Conservation (phyloP, 1,140 invertebrate species). For the Ostrea edulis region DNA sequence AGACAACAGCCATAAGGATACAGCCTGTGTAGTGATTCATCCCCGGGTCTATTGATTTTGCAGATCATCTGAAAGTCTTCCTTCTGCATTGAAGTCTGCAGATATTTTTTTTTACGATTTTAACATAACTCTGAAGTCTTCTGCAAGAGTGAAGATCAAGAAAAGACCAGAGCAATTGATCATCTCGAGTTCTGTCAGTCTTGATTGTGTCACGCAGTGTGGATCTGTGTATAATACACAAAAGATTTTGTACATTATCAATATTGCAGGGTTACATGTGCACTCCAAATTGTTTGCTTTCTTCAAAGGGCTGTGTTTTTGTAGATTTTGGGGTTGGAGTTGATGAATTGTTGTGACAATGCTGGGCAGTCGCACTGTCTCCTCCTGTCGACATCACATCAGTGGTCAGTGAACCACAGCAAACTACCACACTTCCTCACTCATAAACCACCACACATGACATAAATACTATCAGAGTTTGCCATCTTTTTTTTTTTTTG, state of each 20-base stretch:
- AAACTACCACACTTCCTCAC: constrained; percentile 23
- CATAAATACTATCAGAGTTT: constrained; percentile 37
- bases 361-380: background rate
- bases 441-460: constrained; percentile 31
- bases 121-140: constrained; percentile 5
- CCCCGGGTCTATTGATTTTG: constrained; percentile 10
- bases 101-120: background rate
- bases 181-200: background rate
- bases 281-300: background rate
- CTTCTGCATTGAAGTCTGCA: background rate
- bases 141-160: constrained; percentile 38
- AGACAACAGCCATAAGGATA: background rate
- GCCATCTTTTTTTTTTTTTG: constrained; percentile 9
- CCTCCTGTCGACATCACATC: background rate
- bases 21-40: constrained; percentile 16
- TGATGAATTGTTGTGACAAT: constrained; percentile 26
- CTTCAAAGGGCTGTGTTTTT: background rate
- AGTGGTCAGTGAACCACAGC: constrained; percentile 4
- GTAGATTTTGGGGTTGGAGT: background rate
- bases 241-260: constrained; percentile 27
- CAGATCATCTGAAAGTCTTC: constrained; percentile 9
- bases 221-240: background rate
- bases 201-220: background rate
- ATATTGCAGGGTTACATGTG: constrained; percentile 1
- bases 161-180: constrained; percentile 1